Percentiles rank a stretch among this genome's conserved stretches.
Conservation (phyloP, 2,113 vertebrate genomes). For the Ptilorrhoa leucosticta region DNA sequence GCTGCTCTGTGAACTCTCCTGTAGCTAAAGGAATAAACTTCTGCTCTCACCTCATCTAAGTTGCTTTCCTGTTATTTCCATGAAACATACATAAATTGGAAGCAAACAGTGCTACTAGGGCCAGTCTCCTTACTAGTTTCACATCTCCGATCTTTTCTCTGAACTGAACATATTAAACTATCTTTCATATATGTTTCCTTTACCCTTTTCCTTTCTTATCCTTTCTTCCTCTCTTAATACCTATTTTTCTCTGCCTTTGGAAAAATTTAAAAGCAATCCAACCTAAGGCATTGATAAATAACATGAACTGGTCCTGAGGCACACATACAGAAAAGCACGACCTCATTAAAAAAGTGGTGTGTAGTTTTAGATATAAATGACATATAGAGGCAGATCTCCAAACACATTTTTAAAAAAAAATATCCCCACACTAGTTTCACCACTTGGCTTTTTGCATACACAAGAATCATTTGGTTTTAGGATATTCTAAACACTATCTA, state of each 20-base stretch:
- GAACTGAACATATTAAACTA: background rate
- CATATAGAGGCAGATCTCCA: background rate
- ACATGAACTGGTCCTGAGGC: background rate
- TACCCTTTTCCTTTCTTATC: background rate
- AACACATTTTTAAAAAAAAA: background rate
- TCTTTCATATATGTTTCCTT: background rate
- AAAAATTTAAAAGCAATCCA: background rate
- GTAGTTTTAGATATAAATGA: background rate
- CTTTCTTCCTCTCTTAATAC: background rate
- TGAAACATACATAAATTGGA: background rate
- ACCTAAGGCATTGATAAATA: background rate
- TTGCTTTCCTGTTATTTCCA: background rate
- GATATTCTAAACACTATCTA: background rate
- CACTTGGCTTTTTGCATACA: background rate
- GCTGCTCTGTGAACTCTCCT: background rate
- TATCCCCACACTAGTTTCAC: background rate
- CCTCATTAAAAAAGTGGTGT: background rate
- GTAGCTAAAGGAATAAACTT: background rate
- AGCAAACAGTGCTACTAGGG: background rate
- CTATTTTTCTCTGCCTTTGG: background rate
- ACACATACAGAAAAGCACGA: background rate
- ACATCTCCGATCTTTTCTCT: background rate
- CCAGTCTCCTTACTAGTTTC: background rate
- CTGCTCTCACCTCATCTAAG: background rate
- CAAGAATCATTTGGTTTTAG: background rate